Percentiles rank a stretch among this genome's conserved stretches.
Evolutionary conservation across 2,113 vertebrate genomes (phyloP).

Genomic region (Lates calcarifer): DNA sequence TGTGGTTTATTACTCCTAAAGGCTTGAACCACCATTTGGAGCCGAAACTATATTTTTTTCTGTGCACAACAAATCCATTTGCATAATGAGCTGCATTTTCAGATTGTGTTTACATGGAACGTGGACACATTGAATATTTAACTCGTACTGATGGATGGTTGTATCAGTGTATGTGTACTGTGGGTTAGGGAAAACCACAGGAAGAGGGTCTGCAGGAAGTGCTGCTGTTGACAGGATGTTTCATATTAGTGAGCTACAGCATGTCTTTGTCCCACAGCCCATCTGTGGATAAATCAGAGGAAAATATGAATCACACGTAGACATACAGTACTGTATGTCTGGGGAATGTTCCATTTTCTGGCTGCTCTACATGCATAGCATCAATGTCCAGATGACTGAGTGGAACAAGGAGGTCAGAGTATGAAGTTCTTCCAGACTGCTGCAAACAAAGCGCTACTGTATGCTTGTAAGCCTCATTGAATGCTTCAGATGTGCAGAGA

Average conservation of each 20-base stretch:
- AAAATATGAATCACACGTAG: constrained; percentile 57
- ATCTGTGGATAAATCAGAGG: constrained; percentile 64
- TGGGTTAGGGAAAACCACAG: constrained; percentile 46
- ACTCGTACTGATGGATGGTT: background rate
- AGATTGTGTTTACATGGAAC: constrained; percentile 22
- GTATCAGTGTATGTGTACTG: constrained; percentile 6
- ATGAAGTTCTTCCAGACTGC: constrained; percentile 26
- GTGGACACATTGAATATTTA: background rate
- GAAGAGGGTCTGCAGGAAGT: constrained; percentile 47
- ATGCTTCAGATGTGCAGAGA: constrained; percentile 43
- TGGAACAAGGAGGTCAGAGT: constrained; percentile 48
- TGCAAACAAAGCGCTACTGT: constrained; percentile 67
- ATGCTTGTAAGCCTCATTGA: constrained; percentile 27
- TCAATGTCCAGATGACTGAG: constrained; percentile 49
- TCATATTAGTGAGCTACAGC: constrained; percentile 57
- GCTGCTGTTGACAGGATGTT: constrained; percentile 65
- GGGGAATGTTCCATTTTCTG: constrained; percentile 60
- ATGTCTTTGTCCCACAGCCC: constrained; percentile 53
- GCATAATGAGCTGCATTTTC: background rate
- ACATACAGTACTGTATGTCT: constrained; percentile 20
- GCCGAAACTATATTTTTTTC: background rate
- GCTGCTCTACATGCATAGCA: constrained; percentile 10
- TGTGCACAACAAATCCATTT: background rate
- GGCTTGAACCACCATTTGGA: constrained; percentile 19
- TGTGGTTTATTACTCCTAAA: constrained; percentile 6